Conservation (phyloP, 1,140 invertebrate genomes). For the Drosophila subpulchrella region DNA sequence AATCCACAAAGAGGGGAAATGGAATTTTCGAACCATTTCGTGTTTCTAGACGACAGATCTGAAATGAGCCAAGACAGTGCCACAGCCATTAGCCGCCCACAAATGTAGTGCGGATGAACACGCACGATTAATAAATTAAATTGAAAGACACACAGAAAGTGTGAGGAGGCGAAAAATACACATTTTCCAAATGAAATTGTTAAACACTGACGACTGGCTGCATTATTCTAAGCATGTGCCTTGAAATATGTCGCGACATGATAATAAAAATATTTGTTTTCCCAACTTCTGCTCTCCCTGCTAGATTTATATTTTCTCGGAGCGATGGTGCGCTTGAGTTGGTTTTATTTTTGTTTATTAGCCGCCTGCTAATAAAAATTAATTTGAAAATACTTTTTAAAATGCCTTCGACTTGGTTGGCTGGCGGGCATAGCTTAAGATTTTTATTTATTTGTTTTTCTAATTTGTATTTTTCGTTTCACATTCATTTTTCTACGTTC, state of each 20-base stretch:
- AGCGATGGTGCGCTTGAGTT: constrained; percentile 21
- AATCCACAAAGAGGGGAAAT: constrained; percentile 36
- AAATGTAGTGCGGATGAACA: constrained; percentile 66
- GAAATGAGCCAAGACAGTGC: constrained; percentile 50
- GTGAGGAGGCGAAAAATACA: constrained; percentile 35
- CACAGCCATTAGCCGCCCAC: constrained; percentile 55
- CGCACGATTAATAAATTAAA: constrained; percentile 83
- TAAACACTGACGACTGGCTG: constrained; percentile 56
- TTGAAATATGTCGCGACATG: constrained; percentile 78
- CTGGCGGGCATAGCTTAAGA: constrained; percentile 60
- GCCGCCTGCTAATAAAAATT: constrained; percentile 76
- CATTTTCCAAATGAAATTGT: constrained; percentile 62
- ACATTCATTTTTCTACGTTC: constrained; percentile 48
- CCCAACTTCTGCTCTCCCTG: constrained; percentile 5
- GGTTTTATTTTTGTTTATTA: constrained; percentile 76
- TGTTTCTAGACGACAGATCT: constrained; percentile 50
- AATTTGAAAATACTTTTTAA: constrained; percentile 81
- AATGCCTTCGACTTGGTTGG: constrained; percentile 39
- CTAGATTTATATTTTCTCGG: constrained; percentile 60
- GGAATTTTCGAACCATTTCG: constrained; percentile 33
- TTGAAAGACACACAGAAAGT: constrained; percentile 72
- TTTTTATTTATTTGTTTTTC: constrained; percentile 79
- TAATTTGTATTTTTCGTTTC: constrained; percentile 62
- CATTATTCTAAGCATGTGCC: constrained; percentile 66
- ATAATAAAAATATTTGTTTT: constrained; percentile 72